A percentile compares a stretch with the other conserved stretches of the same genome.
These are phyloP conservation scores for Drosophila chauvacae DNA, from an alignment of 1,140 invertebrate genomes.

Conservation along the genomic window DNA sequence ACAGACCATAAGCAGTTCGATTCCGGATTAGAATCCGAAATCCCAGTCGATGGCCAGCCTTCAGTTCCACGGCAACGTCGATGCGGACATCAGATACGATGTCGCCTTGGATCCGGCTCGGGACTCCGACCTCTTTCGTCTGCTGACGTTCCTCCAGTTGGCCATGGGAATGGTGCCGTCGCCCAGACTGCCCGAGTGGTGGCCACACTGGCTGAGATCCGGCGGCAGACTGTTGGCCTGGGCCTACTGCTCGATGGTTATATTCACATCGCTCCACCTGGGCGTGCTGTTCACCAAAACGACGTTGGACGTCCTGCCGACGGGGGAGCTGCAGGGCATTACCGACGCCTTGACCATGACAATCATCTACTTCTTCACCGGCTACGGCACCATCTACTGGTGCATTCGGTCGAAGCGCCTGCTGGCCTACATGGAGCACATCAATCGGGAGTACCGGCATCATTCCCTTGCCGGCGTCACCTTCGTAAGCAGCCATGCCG, in stretches of 20 bases:
- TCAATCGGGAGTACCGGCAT: constrained; percentile 71
- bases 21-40: neutral
- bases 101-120: constrained; percentile 34
- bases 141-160: constrained; percentile 36
- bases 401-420: constrained; percentile 42
- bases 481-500: constrained; percentile 58
- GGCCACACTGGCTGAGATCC: constrained; percentile 37
- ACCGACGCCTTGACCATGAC: constrained; percentile 77
- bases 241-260: constrained; percentile 42
- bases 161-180: constrained; percentile 43
- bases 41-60: constrained; percentile 53
- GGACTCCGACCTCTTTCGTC: constrained; percentile 43
- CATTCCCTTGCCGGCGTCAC: constrained; percentile 75
- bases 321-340: constrained; percentile 68
- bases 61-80: constrained; percentile 63
- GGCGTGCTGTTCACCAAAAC: constrained; percentile 67
- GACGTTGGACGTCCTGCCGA: constrained; percentile 61
- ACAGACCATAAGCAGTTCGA: constrained; percentile 39
- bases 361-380: constrained; percentile 74
- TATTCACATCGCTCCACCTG: constrained; percentile 53
- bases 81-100: constrained; percentile 48
- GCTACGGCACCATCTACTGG: constrained; percentile 69
- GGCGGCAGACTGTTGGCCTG: neutral
- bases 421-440: constrained; percentile 40
- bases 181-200: constrained; percentile 20